Base-by-base conservation (phyloP, 2,888 invertebrate genomes). In the Abscondita cerata region DNA sequence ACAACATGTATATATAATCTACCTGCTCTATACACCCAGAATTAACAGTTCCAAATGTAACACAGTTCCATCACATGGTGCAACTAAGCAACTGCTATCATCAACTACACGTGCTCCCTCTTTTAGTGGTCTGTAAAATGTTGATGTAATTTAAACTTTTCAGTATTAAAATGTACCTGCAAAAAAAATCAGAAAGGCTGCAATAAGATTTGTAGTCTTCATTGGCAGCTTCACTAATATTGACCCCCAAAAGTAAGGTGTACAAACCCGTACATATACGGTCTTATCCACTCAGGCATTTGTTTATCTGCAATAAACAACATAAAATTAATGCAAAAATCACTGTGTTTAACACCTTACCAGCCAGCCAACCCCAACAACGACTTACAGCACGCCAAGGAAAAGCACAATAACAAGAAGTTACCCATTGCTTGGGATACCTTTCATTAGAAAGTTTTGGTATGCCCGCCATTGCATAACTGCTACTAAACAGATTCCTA, bases 1-100 rank as follows among this genome's bases (percentile, higher is more conserved):
- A 33, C 6, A 8, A 33, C 8, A 33, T 33, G 9, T 33, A 33
- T 9, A 38, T n/a, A 38, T 5, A 38, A 19, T 19, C 44, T 19
- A 93, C 95, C 83, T 97, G 98, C 77, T 98, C 97, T 44, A 99
- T 89, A 62, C 89, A 85, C 47, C 93, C 93, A 33, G 91, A 89
- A 36, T 89, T 86, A 0, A 96, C 93, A 31, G 89, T 87, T 0
- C 98, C 98, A 77, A 92, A 92, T 95, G 92, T 20, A 98, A 82
- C 1, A 99, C 89, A 48, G 86, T 91, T 1, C 99, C 99, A 80
- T 99, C 99, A 56, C 95, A 93, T 0, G 99, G 99, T 0, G 96
- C 94, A 52, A 96, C 95, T 62, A 93, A 77, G 54, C 87, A 86
- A 11, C 88, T 84, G 0, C 83, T 78, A 0, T 81, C 75, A 67